Evolutionary conservation across 2,888 invertebrate genomes (phyloP), one percentile per base, ranked within the genome.

Genomic region (Andrena camellia): DNA sequence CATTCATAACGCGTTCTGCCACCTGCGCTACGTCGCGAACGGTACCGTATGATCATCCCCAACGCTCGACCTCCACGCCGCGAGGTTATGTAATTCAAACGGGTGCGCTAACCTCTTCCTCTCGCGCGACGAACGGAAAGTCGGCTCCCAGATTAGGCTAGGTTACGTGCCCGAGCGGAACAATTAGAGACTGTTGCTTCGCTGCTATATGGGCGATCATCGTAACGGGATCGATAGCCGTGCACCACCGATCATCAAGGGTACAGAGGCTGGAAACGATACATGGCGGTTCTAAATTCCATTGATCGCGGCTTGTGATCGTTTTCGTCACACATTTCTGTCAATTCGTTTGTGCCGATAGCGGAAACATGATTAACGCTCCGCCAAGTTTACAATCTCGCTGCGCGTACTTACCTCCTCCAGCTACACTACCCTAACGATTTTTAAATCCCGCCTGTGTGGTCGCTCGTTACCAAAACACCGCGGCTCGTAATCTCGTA

Each of bases 151-250:
- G 57, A 69, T 78, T 80, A 86, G 77, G 80, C 78, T 86, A 85
- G 84, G 80, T 81, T 87, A 86, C 84, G 81, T 72, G 77, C 50
- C 75, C 63, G 66, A 85, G 79, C 86, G 84, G 80, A 85, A 89
- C 86, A 85, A 91, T 90, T 89, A 89, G 85, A 89, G 88, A 86
- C 85, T 85, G 87, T 90, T 90, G 85, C 86, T 81, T 84, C 84
- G 84, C 78, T 10, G 26, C 3, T 66, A 52, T 80, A 66, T 60
- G 79, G 72, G 68, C 73, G 78, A 78, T 63, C 62, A 59, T 54
- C 66, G 60, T 85, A 89, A 90, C 87, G 87, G 84, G 83, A 79
- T 84, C 85, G 81, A 76, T 69, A 73, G 59, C 42, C 83, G 72
- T 33, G 59, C 26, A 57, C 50, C 42, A 75, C 48, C 67, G 75